Conservation (phyloP, 2,113 vertebrate genomes). For the Elephas maximus region DNA sequence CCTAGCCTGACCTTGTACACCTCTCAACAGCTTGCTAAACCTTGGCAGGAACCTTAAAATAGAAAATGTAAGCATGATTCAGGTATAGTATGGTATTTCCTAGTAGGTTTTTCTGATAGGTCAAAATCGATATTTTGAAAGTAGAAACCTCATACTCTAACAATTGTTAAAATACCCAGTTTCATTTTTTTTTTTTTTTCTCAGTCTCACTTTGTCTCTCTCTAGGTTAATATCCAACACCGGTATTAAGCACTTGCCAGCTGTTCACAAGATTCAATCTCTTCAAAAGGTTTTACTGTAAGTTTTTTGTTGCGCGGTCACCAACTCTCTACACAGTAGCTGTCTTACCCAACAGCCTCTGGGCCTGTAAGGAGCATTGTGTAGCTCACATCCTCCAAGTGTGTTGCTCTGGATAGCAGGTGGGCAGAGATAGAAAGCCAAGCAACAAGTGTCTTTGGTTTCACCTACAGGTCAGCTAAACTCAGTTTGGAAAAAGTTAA, state of each 20-base stretch:
- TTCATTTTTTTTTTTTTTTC: slow-evolving; percentile 1
- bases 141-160: background rate
- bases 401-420: background rate
- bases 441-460: background rate
- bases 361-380: background rate
- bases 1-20: background rate
- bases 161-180: slow-evolving; percentile 10
- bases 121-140: slow-evolving; percentile 30
- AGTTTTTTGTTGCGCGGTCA: slow-evolving; percentile 50
- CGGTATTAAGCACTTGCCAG: slow-evolving; percentile 81
- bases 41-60: slow-evolving; percentile 19
- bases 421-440: background rate
- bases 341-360: background rate
- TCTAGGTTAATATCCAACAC: slow-evolving; percentile 85
- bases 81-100: background rate
- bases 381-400: background rate
- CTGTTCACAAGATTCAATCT: slow-evolving; percentile 83
- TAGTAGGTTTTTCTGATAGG: background rate
- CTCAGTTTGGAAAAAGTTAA: background rate
- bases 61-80: slow-evolving; percentile 28
- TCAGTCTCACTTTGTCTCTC: slow-evolving; percentile 63
- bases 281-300: slow-evolving; percentile 83
- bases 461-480: background rate
- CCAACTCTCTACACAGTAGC: background rate
- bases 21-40: background rate